Percentiles rank a stretch among this genome's conserved stretches.
These are phyloP conservation scores for Pipistrellus nathusii DNA, from an alignment of 2,797 vertebrate genomes.

Conservation along the genomic window DNA sequence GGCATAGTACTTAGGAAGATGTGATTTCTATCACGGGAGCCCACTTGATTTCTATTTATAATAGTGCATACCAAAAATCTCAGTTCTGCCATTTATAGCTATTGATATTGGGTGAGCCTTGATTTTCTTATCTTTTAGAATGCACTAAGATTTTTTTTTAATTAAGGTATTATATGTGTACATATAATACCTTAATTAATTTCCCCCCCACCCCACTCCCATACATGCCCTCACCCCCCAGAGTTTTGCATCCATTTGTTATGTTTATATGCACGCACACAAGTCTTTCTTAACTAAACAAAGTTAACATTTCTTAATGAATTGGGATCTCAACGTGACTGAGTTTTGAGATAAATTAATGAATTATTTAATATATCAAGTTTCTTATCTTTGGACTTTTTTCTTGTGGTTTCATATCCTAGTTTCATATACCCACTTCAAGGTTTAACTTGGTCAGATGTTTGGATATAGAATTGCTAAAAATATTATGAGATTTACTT, in stretches of 20 bases:
- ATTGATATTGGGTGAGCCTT: background rate
- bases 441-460: conserved; percentile 6
- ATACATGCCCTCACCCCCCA: no score
- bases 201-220: no score
- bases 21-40: background rate
- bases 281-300: background rate
- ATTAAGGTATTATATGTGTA: no score
- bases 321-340: background rate
- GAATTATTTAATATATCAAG: background rate
- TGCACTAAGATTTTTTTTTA: background rate
- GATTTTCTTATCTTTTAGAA: background rate
- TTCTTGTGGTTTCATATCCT: background rate
- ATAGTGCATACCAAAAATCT: background rate
- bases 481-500: conserved; percentile 6
- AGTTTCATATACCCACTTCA: background rate
- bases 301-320: background rate
- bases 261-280: no score
- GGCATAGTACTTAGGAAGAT: background rate
- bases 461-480: conserved; percentile 1
- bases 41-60: background rate
- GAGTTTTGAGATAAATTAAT: conserved; percentile 10
- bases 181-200: no score
- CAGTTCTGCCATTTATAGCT: background rate
- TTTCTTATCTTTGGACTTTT: background rate
- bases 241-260: no score